Evolutionary conservation across 2,888 invertebrate genomes (phyloP).

Genomic region (Platyscelio sp.): DNA sequence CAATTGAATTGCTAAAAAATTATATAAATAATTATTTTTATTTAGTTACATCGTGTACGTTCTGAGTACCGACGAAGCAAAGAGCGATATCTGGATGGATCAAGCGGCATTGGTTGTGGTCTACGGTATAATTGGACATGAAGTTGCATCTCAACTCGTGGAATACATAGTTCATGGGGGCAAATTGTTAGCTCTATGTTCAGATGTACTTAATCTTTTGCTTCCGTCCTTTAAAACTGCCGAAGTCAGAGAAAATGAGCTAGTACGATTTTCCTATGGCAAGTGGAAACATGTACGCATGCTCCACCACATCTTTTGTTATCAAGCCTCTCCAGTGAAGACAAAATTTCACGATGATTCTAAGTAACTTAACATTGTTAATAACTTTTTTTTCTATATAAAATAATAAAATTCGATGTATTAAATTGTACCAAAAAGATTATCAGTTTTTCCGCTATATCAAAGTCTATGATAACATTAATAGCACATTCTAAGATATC

Average conservation of each 20-base stretch:
- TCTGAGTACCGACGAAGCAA: conserved; percentile 83
- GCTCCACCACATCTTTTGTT: conserved; percentile 96
- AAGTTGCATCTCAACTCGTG: conserved; percentile 89
- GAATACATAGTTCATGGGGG: conserved; percentile 92
- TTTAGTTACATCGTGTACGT: conserved; percentile 85
- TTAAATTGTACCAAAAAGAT: too few relatives aligned
- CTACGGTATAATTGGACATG: conserved; percentile 90
- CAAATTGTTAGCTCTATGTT: conserved; percentile 92
- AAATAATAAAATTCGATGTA: too few relatives aligned
- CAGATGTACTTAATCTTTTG: conserved; percentile 92
- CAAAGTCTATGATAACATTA: too few relatives aligned
- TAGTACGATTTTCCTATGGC: conserved; percentile 94
- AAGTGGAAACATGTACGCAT: conserved; percentile 94
- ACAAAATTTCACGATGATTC: conserved; percentile 91
- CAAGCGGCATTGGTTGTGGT: conserved; percentile 91
- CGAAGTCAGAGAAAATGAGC: conserved; percentile 94
- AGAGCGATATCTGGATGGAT: conserved; percentile 88
- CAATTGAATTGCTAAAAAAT: too few relatives aligned
- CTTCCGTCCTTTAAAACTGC: conserved; percentile 94
- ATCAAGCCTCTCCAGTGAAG: conserved; percentile 94
- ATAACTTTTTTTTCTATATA: conserved; percentile 1
- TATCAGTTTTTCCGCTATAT: too few relatives aligned
- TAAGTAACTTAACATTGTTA: too few relatives aligned
- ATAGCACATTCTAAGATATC: too few relatives aligned
- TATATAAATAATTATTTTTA: too few relatives aligned